phyloP scores from a whole-genome alignment of 2,888 invertebrate genomes.

The Diogma glabrata region DNA sequence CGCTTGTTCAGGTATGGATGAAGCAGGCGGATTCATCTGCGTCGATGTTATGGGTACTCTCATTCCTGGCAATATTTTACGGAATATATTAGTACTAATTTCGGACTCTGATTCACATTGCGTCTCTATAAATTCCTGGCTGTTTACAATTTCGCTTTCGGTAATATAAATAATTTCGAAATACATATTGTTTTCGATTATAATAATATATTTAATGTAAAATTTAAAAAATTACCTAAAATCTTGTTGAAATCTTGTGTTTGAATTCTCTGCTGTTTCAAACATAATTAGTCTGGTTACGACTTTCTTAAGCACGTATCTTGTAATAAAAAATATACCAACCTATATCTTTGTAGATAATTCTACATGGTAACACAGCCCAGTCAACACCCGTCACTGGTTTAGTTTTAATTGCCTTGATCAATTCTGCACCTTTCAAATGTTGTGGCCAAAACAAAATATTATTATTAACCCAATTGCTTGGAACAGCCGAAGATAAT shows the following conservation, averaged over 20 bases:
- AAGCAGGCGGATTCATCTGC: background rate
- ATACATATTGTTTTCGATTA: too few species aligned
- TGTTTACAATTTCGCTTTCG: too few species aligned
- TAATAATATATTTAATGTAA: background rate
- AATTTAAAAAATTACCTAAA: background rate
- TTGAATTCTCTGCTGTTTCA: too few species aligned
- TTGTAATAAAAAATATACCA: background rate
- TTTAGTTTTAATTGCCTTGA: background rate
- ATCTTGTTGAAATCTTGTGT: too few species aligned
- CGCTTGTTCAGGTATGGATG: background rate
- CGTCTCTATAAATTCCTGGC: too few species aligned
- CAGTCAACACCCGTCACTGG: background rate
- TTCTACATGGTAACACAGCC: background rate
- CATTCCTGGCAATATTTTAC: constrained; percentile 4
- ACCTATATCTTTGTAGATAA: background rate
- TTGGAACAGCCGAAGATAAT: background rate
- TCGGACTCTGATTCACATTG: background rate
- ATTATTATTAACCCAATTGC: background rate
- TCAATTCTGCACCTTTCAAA: background rate
- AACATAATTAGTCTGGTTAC: too few species aligned
- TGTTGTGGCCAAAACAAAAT: background rate
- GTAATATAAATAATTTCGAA: too few species aligned
- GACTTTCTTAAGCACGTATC: too few species aligned
- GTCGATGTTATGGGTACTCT: constrained; percentile 1
- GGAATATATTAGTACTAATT: background rate